These are phyloP conservation scores for Drosophila burlai DNA, from an alignment of 1,140 invertebrate species.

Conservation along the genomic window DNA sequence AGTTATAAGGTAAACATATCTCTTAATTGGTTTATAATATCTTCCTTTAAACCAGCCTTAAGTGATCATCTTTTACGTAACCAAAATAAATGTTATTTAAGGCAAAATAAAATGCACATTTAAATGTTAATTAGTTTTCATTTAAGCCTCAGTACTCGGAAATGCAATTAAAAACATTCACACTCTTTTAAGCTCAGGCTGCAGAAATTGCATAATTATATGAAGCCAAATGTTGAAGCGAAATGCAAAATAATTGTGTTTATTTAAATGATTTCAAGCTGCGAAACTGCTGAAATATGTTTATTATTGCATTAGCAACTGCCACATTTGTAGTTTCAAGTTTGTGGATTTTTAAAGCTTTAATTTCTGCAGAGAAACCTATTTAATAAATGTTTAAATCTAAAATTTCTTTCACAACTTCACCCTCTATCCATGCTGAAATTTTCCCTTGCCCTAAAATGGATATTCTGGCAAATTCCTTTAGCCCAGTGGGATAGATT, in stretches of 20 bases:
- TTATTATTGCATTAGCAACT: neutral
- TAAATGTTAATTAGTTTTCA: constrained; percentile 1
- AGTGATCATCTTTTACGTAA: neutral
- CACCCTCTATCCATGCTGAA: constrained; percentile 16
- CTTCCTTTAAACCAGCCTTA: neutral
- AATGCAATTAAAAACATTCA: constrained; percentile 28
- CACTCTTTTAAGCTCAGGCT: constrained; percentile 3
- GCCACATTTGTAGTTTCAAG: neutral
- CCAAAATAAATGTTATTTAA: neutral
- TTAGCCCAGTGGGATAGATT: constrained; percentile 39
- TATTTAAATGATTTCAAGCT: constrained; percentile 4
- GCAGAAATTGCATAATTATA: constrained; percentile 19
- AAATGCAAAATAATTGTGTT: constrained; percentile 19
- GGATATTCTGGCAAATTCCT: constrained; percentile 55
- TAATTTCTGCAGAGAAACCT: neutral
- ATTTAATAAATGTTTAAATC: neutral
- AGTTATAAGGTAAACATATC: too few species aligned
- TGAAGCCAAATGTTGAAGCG: neutral
- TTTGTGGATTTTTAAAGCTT: neutral
- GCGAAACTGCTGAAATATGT: neutral
- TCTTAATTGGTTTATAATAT: neutral
- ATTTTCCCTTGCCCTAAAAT: neutral
- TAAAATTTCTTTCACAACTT: neutral
- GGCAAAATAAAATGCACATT: neutral
- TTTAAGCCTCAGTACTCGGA: neutral